phyloP scores from a whole-genome alignment of 2,797 vertebrate species.

The Eurystomus glaucurus region DNA sequence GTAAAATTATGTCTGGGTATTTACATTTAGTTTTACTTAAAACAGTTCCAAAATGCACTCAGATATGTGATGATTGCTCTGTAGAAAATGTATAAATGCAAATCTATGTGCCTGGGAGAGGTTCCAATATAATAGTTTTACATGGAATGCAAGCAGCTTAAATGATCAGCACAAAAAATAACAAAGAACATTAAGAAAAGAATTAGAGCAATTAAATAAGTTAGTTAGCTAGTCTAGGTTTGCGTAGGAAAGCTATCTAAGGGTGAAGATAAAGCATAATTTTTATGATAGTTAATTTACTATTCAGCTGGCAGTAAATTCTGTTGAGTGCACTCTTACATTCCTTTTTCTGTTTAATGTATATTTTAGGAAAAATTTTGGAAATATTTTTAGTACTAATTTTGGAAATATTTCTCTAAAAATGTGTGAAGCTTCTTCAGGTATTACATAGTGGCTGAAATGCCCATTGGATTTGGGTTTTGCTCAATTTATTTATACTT shows the following conservation, averaged over 20 bases:
- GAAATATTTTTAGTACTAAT: not conserved
- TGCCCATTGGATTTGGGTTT: not conserved
- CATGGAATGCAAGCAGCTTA: not conserved
- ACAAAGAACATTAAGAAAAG: not conserved
- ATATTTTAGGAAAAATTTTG: not conserved
- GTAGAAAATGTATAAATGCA: not conserved
- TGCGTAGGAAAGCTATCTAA: not conserved
- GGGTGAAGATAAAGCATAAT: not conserved
- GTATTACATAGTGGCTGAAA: not conserved
- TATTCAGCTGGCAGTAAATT: not conserved
- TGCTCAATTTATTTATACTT: not conserved
- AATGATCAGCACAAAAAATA: not conserved
- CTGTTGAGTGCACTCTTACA: not conserved
- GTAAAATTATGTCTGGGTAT: not conserved
- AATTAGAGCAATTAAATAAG: not conserved
- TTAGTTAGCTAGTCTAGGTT: not conserved
- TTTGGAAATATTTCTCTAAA: not conserved
- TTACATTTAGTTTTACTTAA: slow-evolving; percentile 2
- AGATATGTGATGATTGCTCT: not conserved
- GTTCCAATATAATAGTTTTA: not conserved
- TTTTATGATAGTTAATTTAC: too few species aligned
- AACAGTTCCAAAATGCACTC: not conserved
- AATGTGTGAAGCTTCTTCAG: not conserved
- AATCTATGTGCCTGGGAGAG: not conserved
- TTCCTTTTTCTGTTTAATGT: not conserved